Evolutionary conservation across 1,140 invertebrate species (phyloP), one percentile per base, ranked within the genome.

Genomic region (Liolophura sinensis): DNA sequence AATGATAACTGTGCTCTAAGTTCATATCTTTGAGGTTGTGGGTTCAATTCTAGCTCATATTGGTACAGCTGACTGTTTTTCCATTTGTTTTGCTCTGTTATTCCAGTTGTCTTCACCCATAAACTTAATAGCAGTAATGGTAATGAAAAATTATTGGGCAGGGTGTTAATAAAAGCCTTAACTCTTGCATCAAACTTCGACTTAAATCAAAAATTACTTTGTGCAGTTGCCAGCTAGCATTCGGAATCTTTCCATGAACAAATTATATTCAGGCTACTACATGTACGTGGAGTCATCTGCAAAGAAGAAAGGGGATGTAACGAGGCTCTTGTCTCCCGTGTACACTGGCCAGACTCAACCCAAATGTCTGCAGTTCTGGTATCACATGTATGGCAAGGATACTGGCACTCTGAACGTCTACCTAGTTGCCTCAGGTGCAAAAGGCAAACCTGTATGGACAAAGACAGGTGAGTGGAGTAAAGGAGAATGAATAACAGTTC

Each of bases 261-360:
- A n/a, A n/a, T n/a, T n/a, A n/a, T 9, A 40, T 40, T 40, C 31
- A 40, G 78, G 77, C 25, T 70, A 76, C 65, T 76, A 79, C 64
- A 75, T 77, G 72, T 79, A 81, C 72, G 77, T 82, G 40, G 81
- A 82, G 59, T 40, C 77, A 15, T 67, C 68, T 48, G 52, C 58
- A 15, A 46, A 57, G 14, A 64, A 54, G 50, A 24, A 22, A 1
- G 76, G 76, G 50, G 72, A 78, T 55, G 77, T 73, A 60, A 79
- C 80, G 31, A 51, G 73, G 16, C 54, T 82, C 3, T 6, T 48
- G n/a, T 81, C 85, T 1, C 84, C 83, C 49, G 87, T 90, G 55
- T 84, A 86, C 12, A 78, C 88, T 0, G 89, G 24, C n/a, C 24
- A 16, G 7, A 60, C 60, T 18, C 61, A 65, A n/a, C 24, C n/a